Evolutionary conservation across 2,888 invertebrate species (phyloP).

Genomic region (Danaus chrysippus): DNA sequence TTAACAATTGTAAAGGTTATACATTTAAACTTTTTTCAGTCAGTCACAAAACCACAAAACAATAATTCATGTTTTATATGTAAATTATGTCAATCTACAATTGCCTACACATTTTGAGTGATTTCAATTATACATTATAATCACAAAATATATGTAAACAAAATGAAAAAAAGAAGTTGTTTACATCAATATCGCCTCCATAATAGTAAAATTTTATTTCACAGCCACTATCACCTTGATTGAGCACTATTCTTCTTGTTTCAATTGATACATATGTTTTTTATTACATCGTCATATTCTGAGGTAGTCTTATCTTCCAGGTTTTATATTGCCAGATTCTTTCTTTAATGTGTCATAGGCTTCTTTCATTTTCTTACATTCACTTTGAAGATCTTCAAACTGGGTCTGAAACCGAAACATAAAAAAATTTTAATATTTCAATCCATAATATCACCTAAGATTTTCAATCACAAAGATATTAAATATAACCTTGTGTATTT

Average conservation of each 20-base stretch:
- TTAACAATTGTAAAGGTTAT: background rate
- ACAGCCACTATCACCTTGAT: constrained; percentile 8
- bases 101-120: too few relatives aligned
- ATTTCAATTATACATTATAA: too few relatives aligned
- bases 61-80: too few relatives aligned
- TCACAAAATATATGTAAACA: background rate
- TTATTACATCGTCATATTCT: background rate
- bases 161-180: background rate
- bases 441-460: background rate
- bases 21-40: too few relatives aligned
- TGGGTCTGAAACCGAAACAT: constrained; percentile 52
- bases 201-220: constrained; percentile 1
- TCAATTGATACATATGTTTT: background rate
- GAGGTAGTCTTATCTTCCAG: constrained; percentile 16
- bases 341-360: constrained; percentile 46
- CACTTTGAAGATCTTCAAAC: constrained; percentile 63
- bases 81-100: too few relatives aligned
- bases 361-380: constrained; percentile 58
- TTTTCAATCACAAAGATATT: background rate
- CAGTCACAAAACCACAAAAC: too few relatives aligned
- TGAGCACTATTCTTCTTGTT: background rate
- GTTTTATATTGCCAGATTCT: constrained; percentile 36
- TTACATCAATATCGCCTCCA: background rate
- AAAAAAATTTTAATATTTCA: background rate
- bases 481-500: too few relatives aligned